phyloP scores from a whole-genome alignment of 2,888 invertebrate species.

The Glyphotaelius pellucidus region DNA sequence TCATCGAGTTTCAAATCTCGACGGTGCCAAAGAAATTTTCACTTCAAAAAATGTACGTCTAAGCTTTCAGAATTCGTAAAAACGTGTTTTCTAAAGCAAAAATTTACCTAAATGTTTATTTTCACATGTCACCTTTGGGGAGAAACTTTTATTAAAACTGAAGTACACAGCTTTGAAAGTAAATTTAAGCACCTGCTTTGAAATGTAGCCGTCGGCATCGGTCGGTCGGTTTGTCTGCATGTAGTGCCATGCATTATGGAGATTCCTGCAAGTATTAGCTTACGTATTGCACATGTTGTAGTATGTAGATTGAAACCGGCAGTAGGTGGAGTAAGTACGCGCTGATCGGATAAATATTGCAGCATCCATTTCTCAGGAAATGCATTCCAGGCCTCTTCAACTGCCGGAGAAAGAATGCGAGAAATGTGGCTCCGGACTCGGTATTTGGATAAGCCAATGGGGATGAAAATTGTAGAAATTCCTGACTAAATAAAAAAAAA shows the following conservation, averaged over 20 bases:
- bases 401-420: not conserved
- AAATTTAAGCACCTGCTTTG: not conserved
- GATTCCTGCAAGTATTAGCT: not conserved
- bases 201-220: not conserved
- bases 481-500: not conserved
- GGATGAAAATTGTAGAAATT: not conserved
- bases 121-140: not conserved
- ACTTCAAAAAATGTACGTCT: not conserved
- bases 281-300: not conserved
- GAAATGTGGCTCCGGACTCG: not conserved
- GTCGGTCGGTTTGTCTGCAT: not conserved
- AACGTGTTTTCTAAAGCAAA: not conserved
- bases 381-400: not conserved
- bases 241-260: not conserved
- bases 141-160: conserved; percentile 2
- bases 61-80: not conserved
- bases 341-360: conserved; percentile 36
- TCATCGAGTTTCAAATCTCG: no score
- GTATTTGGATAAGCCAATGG: not conserved
- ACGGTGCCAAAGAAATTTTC: no score
- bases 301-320: not conserved
- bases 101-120: not conserved
- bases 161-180: not conserved
- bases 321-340: not conserved
- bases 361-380: conserved; percentile 19